phyloP scores from a whole-genome alignment of 2,888 invertebrate genomes.

The Andrena flavipes region DNA sequence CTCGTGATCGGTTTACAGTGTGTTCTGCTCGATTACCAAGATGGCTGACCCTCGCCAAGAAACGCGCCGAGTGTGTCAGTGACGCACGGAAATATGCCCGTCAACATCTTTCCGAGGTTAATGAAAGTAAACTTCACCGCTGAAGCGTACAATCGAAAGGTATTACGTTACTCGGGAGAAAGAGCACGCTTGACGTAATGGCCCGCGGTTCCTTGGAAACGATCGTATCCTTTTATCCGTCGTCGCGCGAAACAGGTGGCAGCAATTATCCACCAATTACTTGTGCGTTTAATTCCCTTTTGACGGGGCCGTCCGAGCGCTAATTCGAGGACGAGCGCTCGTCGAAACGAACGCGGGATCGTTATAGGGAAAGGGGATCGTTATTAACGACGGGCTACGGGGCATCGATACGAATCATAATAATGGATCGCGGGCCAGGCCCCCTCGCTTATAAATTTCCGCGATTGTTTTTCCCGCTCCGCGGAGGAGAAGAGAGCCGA shows the following conservation, averaged over 20 bases:
- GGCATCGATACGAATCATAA: not conserved
- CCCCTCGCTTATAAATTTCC: slow-evolving; percentile 31
- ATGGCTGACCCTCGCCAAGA: not conserved
- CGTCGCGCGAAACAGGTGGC: slow-evolving; percentile 72
- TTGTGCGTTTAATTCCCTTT: slow-evolving; percentile 74
- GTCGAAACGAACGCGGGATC: not conserved
- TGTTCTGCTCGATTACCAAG: not conserved
- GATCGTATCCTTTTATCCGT: slow-evolving; percentile 55
- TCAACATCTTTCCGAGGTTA: too few relatives aligned
- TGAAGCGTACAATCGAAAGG: too few relatives aligned
- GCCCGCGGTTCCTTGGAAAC: not conserved
- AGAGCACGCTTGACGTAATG: slow-evolving; percentile 8
- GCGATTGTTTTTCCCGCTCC: slow-evolving; percentile 39
- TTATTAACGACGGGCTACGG: slow-evolving; percentile 26
- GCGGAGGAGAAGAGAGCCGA: not conserved
- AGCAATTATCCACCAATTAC: slow-evolving; percentile 77
- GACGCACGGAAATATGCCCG: too few relatives aligned
- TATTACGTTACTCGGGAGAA: not conserved
- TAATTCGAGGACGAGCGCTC: slow-evolving; percentile 8
- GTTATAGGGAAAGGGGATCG: slow-evolving; percentile 4
- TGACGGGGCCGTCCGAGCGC: slow-evolving; percentile 26
- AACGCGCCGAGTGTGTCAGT: too few relatives aligned
- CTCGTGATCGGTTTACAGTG: too few relatives aligned
- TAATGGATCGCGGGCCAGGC: slow-evolving; percentile 13
- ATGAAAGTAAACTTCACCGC: too few relatives aligned